These are phyloP conservation scores for Myiagra hebetior DNA, from an alignment of 2,113 vertebrate genomes.

Conservation along the genomic window DNA sequence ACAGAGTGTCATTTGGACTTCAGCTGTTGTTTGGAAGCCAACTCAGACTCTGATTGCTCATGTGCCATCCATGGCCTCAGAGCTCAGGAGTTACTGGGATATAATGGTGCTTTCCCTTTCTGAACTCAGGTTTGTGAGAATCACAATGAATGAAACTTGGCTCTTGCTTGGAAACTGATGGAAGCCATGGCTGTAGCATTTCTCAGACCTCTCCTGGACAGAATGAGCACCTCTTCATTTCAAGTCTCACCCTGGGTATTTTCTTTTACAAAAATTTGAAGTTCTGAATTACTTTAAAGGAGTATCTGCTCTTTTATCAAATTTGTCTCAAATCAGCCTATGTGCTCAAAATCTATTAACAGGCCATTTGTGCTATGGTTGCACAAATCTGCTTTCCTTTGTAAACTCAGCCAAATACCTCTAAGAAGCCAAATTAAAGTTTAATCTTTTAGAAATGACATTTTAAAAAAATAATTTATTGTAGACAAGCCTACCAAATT, in stretches of 20 bases:
- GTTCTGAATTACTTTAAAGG: not conserved
- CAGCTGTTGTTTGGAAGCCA: not conserved
- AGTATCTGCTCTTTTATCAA: not conserved
- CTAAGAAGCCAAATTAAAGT: not conserved
- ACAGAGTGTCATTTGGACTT: not conserved
- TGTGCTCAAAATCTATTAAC: not conserved
- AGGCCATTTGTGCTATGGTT: not conserved
- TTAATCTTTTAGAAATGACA: not conserved
- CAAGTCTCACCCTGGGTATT: not conserved
- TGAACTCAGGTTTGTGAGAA: not conserved
- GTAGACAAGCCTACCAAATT: not conserved
- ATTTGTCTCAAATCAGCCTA: not conserved
- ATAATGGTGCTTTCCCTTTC: not conserved
- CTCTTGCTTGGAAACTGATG: not conserved
- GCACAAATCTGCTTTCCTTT: not conserved
- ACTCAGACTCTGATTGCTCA: not conserved
- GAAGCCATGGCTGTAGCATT: not conserved
- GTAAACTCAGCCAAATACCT: not conserved
- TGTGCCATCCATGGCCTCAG: not conserved
- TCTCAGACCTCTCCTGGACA: not conserved
- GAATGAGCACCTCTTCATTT: not conserved
- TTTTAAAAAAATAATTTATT: not conserved
- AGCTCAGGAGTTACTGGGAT: not conserved
- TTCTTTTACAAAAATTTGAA: not conserved
- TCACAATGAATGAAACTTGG: not conserved